These are phyloP conservation scores for Mantis religiosa DNA, from an alignment of 2,888 invertebrate species.

Conservation along the genomic window DNA sequence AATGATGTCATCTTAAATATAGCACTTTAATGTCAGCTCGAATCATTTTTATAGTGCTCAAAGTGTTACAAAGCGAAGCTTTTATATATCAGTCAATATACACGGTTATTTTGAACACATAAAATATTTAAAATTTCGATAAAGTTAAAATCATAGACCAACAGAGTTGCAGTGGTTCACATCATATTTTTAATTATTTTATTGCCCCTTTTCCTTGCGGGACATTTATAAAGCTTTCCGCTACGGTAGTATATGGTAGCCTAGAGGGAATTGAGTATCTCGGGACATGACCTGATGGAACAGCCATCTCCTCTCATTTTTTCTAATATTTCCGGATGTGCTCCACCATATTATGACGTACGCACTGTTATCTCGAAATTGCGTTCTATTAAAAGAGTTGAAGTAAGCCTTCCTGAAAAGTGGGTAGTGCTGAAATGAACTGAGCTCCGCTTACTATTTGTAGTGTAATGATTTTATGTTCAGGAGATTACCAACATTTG, in stretches of 20 bases:
- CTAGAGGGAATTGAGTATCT: background rate
- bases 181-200: background rate
- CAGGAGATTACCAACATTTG: no score
- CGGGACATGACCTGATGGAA: background rate
- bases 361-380: background rate
- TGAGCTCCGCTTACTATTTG: no score
- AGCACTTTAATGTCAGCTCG: no score
- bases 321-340: background rate
- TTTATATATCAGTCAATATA: no score
- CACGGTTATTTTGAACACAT: background rate
- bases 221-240: background rate
- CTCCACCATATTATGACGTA: background rate
- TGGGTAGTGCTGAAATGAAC: background rate
- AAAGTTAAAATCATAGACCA: background rate
- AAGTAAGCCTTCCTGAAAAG: background rate
- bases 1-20: no score
- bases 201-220: background rate
- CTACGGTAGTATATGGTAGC: background rate
- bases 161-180: background rate
- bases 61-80: no score
- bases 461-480: no score
- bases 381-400: background rate
- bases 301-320: background rate
- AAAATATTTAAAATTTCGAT: background rate
- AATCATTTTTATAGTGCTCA: no score